phyloP scores from a whole-genome alignment of 2,797 vertebrate genomes.

The Centroberyx gerrardi region DNA sequence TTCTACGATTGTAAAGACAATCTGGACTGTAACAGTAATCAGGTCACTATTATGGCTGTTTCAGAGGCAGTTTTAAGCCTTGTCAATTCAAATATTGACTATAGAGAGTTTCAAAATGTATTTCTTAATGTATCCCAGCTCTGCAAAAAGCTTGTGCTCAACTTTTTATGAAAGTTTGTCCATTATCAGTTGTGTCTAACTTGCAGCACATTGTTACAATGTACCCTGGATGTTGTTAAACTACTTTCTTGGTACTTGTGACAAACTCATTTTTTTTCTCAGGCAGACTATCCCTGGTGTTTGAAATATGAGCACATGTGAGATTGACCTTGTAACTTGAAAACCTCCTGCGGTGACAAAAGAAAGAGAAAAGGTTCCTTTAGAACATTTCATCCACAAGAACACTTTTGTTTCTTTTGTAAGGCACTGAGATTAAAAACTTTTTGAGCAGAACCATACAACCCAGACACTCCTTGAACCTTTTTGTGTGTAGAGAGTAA shows the following conservation, averaged over 20 bases:
- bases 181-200: too few species aligned
- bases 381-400: neutral
- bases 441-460: constrained; percentile 10
- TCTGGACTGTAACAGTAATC: neutral
- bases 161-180: neutral
- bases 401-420: neutral
- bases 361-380: neutral
- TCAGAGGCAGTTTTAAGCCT: neutral
- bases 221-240: too few species aligned
- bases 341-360: neutral
- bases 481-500: neutral
- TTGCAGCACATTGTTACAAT: too few species aligned
- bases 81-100: neutral
- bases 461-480: neutral
- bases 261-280: neutral
- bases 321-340: neutral
- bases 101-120: neutral
- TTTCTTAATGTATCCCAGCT: neutral
- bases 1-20: too few species aligned
- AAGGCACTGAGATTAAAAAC: constrained; percentile 18
- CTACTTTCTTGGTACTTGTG: too few species aligned
- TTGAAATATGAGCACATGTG: neutral
- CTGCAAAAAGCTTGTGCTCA: constrained; percentile 1
- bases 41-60: neutral
- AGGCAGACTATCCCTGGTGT: neutral